phyloP scores from a whole-genome alignment of 2,888 invertebrate genomes.

The Agrochola lychnidis region DNA sequence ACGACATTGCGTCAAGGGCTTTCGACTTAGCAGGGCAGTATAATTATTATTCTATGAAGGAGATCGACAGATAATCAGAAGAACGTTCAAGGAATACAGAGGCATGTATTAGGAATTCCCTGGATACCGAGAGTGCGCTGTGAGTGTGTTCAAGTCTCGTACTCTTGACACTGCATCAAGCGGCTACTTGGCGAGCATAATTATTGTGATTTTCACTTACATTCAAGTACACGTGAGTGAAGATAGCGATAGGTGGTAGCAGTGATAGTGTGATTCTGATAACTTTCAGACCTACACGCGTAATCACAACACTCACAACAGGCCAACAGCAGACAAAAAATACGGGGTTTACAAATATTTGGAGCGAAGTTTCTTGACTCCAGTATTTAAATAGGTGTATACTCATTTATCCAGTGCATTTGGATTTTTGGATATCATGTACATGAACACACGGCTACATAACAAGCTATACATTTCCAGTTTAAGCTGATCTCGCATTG shows the following conservation, averaged over 20 bases:
- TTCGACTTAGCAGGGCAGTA: neutral
- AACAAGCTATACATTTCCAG: too few species aligned
- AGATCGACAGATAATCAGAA: neutral
- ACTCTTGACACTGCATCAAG: neutral
- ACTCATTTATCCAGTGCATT: slow-evolving; percentile 1
- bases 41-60: neutral
- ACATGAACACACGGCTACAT: neutral
- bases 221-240: slow-evolving; percentile 10
- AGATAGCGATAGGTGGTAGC: slow-evolving; percentile 10
- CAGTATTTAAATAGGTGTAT: neutral
- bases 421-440: neutral
- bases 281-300: neutral
- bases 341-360: neutral
- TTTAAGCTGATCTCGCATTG: too few species aligned
- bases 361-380: neutral
- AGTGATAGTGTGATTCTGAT: neutral
- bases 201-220: neutral
- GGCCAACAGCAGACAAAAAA: too few species aligned
- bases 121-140: neutral
- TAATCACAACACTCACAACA: neutral
- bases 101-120: neutral
- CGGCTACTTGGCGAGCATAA: neutral
- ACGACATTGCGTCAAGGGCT: neutral
- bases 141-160: neutral
- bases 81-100: neutral